phyloP scores from a whole-genome alignment of 2,113 vertebrate species.

The Cyanistes caeruleus region DNA sequence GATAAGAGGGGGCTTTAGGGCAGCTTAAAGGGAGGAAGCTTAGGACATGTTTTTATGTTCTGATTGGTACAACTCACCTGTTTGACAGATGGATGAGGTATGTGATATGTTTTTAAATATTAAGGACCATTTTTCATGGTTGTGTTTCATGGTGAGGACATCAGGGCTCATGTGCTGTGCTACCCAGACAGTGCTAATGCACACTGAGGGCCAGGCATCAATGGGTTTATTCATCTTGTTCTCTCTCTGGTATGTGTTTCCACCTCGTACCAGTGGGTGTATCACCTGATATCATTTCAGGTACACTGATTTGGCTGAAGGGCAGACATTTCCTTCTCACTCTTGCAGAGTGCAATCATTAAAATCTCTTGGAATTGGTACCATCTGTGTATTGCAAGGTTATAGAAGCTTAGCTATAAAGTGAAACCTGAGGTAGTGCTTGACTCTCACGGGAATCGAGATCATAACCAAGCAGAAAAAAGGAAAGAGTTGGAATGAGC shows the following conservation, averaged over 20 bases:
- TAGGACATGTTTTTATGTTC: rapidly evolving
- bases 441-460: not conserved
- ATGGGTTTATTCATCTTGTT: not conserved
- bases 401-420: not conserved
- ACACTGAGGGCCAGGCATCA: not conserved
- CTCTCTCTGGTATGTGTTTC: not conserved
- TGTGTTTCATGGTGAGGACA: not conserved
- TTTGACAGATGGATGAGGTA: not conserved
- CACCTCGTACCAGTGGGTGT: not conserved
- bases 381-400: not conserved
- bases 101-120: not conserved
- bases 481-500: not conserved
- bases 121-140: not conserved
- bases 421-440: not conserved
- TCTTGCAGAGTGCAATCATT: not conserved
- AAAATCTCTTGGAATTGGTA: not conserved
- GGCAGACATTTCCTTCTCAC: not conserved
- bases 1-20: not conserved
- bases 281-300: not conserved
- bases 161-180: not conserved
- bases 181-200: not conserved
- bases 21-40: not conserved
- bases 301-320: not conserved
- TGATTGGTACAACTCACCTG: not conserved
- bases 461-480: not conserved